Evolutionary conservation across 2,888 invertebrate genomes (phyloP).

Genomic region (Euphydryas editha): DNA sequence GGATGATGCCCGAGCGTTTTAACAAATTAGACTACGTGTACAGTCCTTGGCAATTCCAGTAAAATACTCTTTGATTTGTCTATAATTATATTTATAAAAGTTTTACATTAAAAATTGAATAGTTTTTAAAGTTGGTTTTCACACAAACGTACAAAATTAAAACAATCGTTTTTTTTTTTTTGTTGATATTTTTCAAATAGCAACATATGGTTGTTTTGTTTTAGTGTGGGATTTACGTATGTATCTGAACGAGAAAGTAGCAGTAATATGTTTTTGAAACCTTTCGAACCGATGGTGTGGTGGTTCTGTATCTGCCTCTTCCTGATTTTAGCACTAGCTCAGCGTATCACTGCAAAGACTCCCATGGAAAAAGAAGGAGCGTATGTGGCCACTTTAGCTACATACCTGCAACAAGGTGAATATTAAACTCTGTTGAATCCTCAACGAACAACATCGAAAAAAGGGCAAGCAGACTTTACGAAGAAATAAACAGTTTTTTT

Average conservation of each 20-base stretch:
- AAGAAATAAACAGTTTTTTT: too few species aligned
- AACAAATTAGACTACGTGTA: conserved; percentile 58
- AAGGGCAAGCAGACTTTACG: too few species aligned
- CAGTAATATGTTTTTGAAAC: conserved; percentile 70
- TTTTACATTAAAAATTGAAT: too few species aligned
- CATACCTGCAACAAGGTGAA: conserved; percentile 71
- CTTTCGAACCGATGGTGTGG: conserved; percentile 67
- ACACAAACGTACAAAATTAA: not conserved
- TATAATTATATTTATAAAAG: not conserved
- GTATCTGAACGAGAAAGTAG: conserved; percentile 71
- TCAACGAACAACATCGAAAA: too few species aligned
- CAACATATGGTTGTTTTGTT: conserved; percentile 7
- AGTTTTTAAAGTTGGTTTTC: not conserved
- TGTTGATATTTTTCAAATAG: too few species aligned
- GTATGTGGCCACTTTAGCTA: conserved; percentile 62
- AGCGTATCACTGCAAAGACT: conserved; percentile 55
- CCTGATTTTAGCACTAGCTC: conserved; percentile 57
- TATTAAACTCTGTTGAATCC: not conserved
- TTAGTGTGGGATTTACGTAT: conserved; percentile 71
- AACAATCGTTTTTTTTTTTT: not conserved
- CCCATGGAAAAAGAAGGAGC: conserved; percentile 64
- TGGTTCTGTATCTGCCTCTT: conserved; percentile 56
- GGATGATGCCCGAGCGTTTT: conserved; percentile 54
- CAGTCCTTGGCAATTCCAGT: conserved; percentile 69
- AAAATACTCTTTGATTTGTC: conserved; percentile 3